phyloP scores from a whole-genome alignment of 2,113 vertebrate species.

The Gila orcuttii region DNA sequence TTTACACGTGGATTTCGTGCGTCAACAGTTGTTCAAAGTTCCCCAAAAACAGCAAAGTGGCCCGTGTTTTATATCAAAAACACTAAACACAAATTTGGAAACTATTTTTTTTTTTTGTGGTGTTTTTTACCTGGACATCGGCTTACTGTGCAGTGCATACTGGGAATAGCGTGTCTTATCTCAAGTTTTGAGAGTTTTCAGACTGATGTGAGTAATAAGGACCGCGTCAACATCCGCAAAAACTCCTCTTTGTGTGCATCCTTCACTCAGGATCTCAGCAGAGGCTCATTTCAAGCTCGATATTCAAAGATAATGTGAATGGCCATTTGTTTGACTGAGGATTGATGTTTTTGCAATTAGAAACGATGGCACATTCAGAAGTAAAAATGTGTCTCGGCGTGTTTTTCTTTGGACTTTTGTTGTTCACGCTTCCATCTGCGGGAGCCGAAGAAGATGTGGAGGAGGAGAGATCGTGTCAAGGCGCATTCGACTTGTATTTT shows the following conservation, averaged over 20 bases:
- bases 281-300: not conserved
- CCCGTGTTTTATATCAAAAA: not conserved
- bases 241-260: constrained; percentile 35
- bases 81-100: not conserved
- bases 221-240: constrained; percentile 37
- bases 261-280: constrained; percentile 22
- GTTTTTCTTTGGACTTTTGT: constrained; percentile 71
- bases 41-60: not conserved
- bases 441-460: constrained; percentile 68
- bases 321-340: constrained; percentile 45
- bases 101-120: not conserved
- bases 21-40: not conserved
- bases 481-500: constrained; percentile 91
- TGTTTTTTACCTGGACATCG: not conserved
- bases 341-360: constrained; percentile 42
- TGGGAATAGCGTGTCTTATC: not conserved
- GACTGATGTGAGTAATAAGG: not conserved
- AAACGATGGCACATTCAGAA: constrained; percentile 72
- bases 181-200: constrained; percentile 4
- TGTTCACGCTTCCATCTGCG: constrained; percentile 59
- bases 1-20: not conserved
- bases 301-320: constrained; percentile 61
- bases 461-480: constrained; percentile 83
- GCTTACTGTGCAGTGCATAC: not conserved
- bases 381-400: constrained; percentile 60